Evolutionary conservation across 2,113 vertebrate genomes (phyloP).

Genomic region (Corythoichthys intestinalis): DNA sequence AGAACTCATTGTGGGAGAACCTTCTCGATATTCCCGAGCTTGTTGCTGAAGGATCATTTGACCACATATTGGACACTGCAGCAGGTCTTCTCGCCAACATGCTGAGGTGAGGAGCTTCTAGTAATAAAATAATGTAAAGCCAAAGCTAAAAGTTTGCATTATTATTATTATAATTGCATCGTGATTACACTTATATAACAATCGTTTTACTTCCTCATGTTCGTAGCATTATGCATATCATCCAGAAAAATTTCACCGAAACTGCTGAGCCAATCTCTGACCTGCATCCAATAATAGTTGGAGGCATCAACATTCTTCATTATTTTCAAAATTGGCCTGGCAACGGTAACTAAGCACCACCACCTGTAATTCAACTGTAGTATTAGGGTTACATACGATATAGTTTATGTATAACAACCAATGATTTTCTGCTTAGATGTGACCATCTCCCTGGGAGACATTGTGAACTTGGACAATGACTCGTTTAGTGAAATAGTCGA

Average conservation of each 20-base stretch:
- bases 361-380: neutral
- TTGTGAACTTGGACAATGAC: conserved; percentile 41
- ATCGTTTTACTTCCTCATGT: neutral
- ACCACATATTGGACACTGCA: conserved; percentile 18
- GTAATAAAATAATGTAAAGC: neutral
- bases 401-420: neutral
- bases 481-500: conserved; percentile 32
- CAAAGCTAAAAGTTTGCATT: neutral
- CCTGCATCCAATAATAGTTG: conserved; percentile 36
- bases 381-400: neutral
- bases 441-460: conserved; percentile 50
- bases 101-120: conserved; percentile 46
- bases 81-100: conserved; percentile 39
- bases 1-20: conserved; percentile 62
- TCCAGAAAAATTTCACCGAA: conserved; percentile 48
- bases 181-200: too few relatives aligned
- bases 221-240: conserved; percentile 44
- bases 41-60: conserved; percentile 29
- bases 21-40: conserved; percentile 61
- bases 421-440: conserved; percentile 45
- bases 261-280: conserved; percentile 22
- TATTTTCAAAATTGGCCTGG: conserved; percentile 67
- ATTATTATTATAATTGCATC: too few relatives aligned
- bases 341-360: conserved; percentile 50
- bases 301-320: conserved; percentile 41